Evolutionary conservation across 2,797 vertebrate species (phyloP).

Genomic region (Sebastes oblongus): DNA sequence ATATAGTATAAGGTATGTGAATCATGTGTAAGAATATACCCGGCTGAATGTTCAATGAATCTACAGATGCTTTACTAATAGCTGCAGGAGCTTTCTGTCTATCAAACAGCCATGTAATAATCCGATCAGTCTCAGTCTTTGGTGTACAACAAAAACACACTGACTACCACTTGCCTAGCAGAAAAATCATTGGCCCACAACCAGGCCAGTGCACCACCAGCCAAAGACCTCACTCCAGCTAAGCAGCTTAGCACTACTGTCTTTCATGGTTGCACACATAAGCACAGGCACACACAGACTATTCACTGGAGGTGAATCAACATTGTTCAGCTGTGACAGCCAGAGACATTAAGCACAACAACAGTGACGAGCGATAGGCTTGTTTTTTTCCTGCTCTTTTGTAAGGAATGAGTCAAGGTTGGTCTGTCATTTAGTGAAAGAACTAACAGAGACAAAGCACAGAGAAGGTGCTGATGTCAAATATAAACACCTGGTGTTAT

Average conservation of each 20-base stretch:
- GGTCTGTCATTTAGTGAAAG: neutral
- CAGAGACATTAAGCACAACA: constrained; percentile 21
- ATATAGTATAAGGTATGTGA: neutral
- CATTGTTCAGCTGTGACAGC: constrained; percentile 48
- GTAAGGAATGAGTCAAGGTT: constrained; percentile 2
- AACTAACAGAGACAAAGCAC: constrained; percentile 7
- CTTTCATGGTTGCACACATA: constrained; percentile 53
- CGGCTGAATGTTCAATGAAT: constrained; percentile 15
- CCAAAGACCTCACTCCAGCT: constrained; percentile 62
- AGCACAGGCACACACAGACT: constrained; percentile 20
- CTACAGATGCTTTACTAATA: constrained; percentile 20
- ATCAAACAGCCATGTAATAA: constrained; percentile 33
- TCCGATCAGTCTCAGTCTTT: constrained; percentile 50
- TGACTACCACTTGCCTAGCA: constrained; percentile 42
- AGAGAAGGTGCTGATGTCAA: neutral
- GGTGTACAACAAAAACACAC: constrained; percentile 48
- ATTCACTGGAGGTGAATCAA: constrained; percentile 59
- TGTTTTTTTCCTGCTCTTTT: constrained; percentile 20
- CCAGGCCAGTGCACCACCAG: constrained; percentile 51
- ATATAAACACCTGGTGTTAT: neutral
- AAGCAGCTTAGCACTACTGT: constrained; percentile 73
- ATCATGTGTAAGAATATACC: neutral
- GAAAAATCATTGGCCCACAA: constrained; percentile 55
- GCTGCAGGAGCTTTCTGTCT: constrained; percentile 20
- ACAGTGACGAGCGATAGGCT: neutral